phyloP scores from a whole-genome alignment of 2,797 vertebrate genomes.

The Sebastes umbrosus region DNA sequence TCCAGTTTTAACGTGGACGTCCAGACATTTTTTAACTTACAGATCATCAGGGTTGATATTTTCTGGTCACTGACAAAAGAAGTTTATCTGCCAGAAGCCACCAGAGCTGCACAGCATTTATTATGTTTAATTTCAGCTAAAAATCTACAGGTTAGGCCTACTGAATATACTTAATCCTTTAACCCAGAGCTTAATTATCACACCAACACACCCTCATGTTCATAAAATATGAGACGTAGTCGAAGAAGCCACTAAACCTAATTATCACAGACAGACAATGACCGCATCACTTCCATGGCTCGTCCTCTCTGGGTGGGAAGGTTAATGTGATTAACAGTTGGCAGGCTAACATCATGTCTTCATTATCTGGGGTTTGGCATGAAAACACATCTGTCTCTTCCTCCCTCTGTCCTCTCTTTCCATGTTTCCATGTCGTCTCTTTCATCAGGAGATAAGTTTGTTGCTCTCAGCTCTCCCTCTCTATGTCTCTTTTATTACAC shows the following conservation, averaged over 20 bases:
- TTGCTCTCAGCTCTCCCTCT: not conserved
- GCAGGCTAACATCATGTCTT: slow-evolving; percentile 31
- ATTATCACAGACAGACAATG: slow-evolving; percentile 55
- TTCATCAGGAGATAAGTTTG: not conserved
- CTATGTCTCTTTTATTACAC: not conserved
- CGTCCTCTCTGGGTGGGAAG: slow-evolving; percentile 55
- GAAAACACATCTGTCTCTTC: not conserved
- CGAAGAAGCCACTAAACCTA: slow-evolving; percentile 45
- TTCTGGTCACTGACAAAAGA: not conserved
- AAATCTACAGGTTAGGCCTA: not conserved
- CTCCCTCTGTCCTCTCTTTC: not conserved
- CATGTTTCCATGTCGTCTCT: not conserved
- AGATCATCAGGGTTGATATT: not conserved
- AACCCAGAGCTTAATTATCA: not conserved
- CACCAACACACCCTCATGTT: not conserved
- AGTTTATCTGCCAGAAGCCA: not conserved
- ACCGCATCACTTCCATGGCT: slow-evolving; percentile 42
- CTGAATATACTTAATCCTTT: not conserved
- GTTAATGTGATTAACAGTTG: slow-evolving; percentile 50
- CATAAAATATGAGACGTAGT: slow-evolving; percentile 14
- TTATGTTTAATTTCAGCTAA: not conserved
- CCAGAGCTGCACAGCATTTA: not conserved
- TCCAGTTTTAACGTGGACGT: not conserved
- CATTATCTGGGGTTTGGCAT: slow-evolving; percentile 29
- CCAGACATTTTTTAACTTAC: not conserved